Base-by-base conservation (phyloP, 2,888 invertebrate genomes). In the Catonia carolina region DNA sequence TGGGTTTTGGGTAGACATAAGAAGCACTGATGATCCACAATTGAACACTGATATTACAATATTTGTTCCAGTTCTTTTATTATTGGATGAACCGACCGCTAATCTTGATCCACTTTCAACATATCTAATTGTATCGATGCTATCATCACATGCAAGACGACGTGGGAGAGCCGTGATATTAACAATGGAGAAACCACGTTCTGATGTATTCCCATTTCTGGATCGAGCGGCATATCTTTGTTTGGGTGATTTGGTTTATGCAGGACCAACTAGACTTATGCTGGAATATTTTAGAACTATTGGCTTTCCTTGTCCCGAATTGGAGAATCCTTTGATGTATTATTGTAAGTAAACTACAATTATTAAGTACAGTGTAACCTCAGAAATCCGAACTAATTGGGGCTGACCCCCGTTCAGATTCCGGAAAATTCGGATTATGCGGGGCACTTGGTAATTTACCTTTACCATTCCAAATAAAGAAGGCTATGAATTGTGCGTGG, bases 241-340 rank as follows among this genome's bases (percentile, higher is more conserved):
- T 65, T 78, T 95, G 35, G 92, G 92, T 0, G 91, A 95, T 67
- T 88, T 93, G 27, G 93, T 95, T 2, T 92, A 91, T 72, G 88
- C 89, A 0, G 95, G 95, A 0, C 89, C 90, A 8, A 96, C 96
- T 0, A 79, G 92, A 53, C 86, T 92, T 65, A 89, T 98, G 81
- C 77, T 97, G 59, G 90, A 92, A 69, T 97, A 98, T 73, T 98
- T 97, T 72, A 87, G 91, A 55, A 86, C 86, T 62, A 92, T 97
- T 64, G 97, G 97, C 2, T 96, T 95, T 71, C 95, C 96, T 0
- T 98, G 97, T 72, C 97, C 97, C 0, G 91, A 94, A 69, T 76
- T 95, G 49, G 97, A 97, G 70, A 98, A 98, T 73, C 97, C 97
- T 0, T 77, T 97, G n/a, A 96, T 96, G 89, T 97, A 95, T 73